Evolutionary conservation across 2,797 vertebrate genomes (phyloP).

Genomic region (Psittacula echo): DNA sequence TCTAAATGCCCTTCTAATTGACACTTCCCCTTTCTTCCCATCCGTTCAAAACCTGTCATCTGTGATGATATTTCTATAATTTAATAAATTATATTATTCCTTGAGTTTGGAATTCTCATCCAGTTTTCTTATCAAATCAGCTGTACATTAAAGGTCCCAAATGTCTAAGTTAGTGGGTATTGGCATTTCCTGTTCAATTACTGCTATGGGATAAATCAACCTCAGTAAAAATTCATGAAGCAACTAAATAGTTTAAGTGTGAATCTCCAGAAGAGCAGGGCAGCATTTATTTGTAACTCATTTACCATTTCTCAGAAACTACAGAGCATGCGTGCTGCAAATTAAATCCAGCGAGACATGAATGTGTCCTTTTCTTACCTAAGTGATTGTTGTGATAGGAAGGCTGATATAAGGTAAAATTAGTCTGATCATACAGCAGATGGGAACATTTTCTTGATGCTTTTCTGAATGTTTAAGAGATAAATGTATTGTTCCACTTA

Average conservation of each 20-base stretch:
- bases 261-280: background rate
- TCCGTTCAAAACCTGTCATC: background rate
- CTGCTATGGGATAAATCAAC: background rate
- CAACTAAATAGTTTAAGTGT: background rate
- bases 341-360: background rate
- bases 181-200: background rate
- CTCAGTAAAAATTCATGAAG: background rate
- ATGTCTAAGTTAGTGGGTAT: background rate
- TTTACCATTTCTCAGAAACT: conserved; percentile 8
- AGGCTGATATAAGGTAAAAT: background rate
- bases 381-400: background rate
- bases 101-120: background rate
- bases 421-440: background rate
- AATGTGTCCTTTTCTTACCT: background rate
- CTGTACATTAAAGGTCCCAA: background rate
- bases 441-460: background rate
- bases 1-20: background rate
- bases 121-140: background rate
- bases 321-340: background rate
- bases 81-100: background rate
- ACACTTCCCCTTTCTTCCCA: background rate
- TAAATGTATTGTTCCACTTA: background rate
- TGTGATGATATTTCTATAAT: background rate
- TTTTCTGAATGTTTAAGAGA: background rate
- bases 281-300: conserved; percentile 4